Evolutionary conservation across 1,140 invertebrate genomes (phyloP).

Genomic region (Drosophila persimilis): DNA sequence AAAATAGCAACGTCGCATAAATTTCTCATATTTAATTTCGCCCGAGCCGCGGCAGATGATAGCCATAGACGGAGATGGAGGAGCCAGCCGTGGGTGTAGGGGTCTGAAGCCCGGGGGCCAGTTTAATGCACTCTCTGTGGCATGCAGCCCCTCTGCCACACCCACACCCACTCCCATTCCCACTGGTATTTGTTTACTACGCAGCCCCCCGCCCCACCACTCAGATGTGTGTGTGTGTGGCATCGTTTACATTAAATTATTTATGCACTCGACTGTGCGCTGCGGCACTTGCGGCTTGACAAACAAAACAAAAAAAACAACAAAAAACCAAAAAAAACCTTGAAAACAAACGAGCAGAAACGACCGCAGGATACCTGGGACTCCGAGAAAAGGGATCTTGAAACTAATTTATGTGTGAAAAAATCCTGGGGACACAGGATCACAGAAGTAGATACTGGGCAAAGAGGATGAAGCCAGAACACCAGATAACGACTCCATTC

Average conservation of each 20-base stretch:
- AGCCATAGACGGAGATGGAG: slow-evolving; percentile 13
- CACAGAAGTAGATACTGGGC: too few relatives aligned
- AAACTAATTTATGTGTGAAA: too few relatives aligned
- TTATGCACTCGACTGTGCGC: slow-evolving; percentile 65
- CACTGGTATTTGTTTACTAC: too few relatives aligned
- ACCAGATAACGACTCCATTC: too few relatives aligned
- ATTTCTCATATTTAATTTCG: slow-evolving; percentile 80
- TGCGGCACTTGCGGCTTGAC: slow-evolving; percentile 37
- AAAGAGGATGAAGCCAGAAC: too few relatives aligned
- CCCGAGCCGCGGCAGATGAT: slow-evolving; percentile 57
- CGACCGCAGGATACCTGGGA: too few relatives aligned
- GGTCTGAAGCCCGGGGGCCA: slow-evolving; percentile 12
- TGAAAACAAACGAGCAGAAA: too few relatives aligned
- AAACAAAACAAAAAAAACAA: slow-evolving; percentile 11
- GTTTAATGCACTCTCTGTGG: slow-evolving; percentile 54
- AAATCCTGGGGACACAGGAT: too few relatives aligned
- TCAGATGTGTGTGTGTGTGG: slow-evolving; percentile 8
- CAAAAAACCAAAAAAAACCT: neutral
- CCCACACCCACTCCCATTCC: neutral
- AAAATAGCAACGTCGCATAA: slow-evolving; percentile 73
- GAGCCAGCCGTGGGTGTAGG: neutral
- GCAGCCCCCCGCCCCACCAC: too few relatives aligned
- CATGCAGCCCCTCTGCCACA: slow-evolving; percentile 15
- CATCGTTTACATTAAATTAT: slow-evolving; percentile 74
- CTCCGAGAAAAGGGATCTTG: too few relatives aligned